phyloP scores from a whole-genome alignment of 2,888 invertebrate species.

The Heteromyza rotundicornis region DNA sequence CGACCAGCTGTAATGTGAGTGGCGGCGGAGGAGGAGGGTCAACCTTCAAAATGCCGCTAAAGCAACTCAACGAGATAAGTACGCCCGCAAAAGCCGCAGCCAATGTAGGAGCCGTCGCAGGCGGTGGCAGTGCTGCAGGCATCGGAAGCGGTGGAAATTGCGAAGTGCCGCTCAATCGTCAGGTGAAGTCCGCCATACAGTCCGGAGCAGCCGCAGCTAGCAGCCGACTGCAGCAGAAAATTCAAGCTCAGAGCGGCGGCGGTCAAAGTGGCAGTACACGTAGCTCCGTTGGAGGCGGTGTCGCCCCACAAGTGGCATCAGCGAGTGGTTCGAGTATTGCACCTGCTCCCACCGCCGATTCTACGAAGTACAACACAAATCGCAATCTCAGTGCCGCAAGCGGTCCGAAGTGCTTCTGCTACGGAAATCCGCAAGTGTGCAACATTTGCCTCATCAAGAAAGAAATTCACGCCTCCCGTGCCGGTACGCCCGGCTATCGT shows the following conservation, averaged over 20 bases:
- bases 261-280: slow-evolving; percentile 1
- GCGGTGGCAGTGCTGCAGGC: slow-evolving; percentile 5
- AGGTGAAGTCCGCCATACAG: slow-evolving; percentile 39
- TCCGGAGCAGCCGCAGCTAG: slow-evolving; percentile 35
- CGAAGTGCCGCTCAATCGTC: slow-evolving; percentile 19
- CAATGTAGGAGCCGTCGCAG: slow-evolving; percentile 11
- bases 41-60: slow-evolving; percentile 58
- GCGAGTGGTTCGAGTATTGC: not conserved
- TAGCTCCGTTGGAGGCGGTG: too few relatives aligned
- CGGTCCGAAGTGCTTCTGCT: slow-evolving; percentile 69
- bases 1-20: slow-evolving; percentile 25
- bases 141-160: slow-evolving; percentile 18
- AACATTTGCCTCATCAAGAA: slow-evolving; percentile 70
- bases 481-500: slow-evolving; percentile 89
- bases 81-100: slow-evolving; percentile 17
- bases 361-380: slow-evolving; percentile 53
- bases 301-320: slow-evolving; percentile 31
- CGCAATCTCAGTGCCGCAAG: slow-evolving; percentile 33
- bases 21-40: slow-evolving; percentile 26
- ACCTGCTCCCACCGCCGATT: not conserved
- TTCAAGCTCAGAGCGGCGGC: slow-evolving; percentile 27
- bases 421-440: slow-evolving; percentile 73
- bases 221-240: slow-evolving; percentile 39
- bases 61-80: slow-evolving; percentile 54
- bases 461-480: slow-evolving; percentile 76